Evolutionary conservation across 2,113 vertebrate species (phyloP), one percentile per base, ranked within the genome.

Genomic region (Neolamprologus sp.): DNA sequence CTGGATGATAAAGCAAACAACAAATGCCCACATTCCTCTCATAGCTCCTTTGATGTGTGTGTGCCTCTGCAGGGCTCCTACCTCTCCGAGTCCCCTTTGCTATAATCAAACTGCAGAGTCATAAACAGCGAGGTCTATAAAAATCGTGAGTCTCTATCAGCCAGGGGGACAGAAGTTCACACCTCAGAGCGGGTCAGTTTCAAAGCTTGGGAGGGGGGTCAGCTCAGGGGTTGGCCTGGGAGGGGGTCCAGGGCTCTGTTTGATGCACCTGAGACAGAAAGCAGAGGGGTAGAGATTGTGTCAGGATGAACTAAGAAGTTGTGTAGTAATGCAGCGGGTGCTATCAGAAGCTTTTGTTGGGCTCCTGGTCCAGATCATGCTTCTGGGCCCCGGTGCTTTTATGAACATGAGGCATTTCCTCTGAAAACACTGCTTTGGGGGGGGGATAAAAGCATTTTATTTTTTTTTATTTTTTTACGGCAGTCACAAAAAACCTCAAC

Each of bases 11-110:
- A 94, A 94, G 92, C 93, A 93, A 95, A 94, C 94, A 92, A 85
- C 93, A 93, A 95, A 94, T 90, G 89, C 87, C 89, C 88, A 92
- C 94, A 95, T 95, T 96, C 95, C 94, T 93, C 89, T 87, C 94
- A 90, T 90, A 91, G 91, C 87, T 81, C 65, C 96, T 96, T 96
- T 96, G 95, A 96, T 95, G 89, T 87, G 83, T 57, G 87, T 79
- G 65, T 75, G 23, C 33, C 82, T 90, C 91, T 90, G 65, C 37
- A 45, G 86, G 71, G 68, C 73, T 91, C 85, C 92, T 89, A 82
- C 85, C 45, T 86, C 91, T 90, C 81, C 54, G 7, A 73, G 26
- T 57, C 58, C 83, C 73, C 82, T 88, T 79, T 82, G 81, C 83
- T 94, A 85, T 93, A 95, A 95, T 96, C 92, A 94, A 92, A 92